These are phyloP conservation scores for Coluber constrictor DNA, from an alignment of 2,797 vertebrate genomes.

Conservation along the genomic window DNA sequence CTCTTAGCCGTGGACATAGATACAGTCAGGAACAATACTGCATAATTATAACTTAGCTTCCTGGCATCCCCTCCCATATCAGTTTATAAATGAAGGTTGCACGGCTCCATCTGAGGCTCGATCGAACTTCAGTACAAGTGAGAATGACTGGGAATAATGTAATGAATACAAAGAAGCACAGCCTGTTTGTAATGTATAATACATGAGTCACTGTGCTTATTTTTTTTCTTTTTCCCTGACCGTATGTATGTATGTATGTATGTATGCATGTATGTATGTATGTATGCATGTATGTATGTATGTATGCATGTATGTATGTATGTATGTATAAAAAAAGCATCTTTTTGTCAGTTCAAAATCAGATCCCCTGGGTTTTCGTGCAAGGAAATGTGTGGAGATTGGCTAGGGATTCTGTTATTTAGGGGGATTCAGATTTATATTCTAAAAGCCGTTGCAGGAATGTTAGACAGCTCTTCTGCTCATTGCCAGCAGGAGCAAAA, in stretches of 20 bases:
- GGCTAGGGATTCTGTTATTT: not conserved
- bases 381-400: not conserved
- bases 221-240: not conserved
- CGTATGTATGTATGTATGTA: not conserved
- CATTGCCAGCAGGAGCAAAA: not conserved
- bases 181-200: not conserved
- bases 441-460: not conserved
- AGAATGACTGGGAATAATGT: not conserved
- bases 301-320: not conserved
- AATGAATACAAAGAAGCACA: not conserved
- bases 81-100: not conserved
- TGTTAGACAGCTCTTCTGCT: not conserved
- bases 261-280: no score
- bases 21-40: not conserved
- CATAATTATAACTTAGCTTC: not conserved
- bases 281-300: not conserved
- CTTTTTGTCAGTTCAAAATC: slow-evolving; percentile 29
- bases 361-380: not conserved
- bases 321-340: not conserved
- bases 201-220: not conserved
- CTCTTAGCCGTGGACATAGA: not conserved
- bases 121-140: not conserved
- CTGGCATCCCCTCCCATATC: not conserved
- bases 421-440: not conserved
- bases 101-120: not conserved